Base-by-base conservation (phyloP, 1,140 invertebrate species). In the Ephestia elutella region DNA sequence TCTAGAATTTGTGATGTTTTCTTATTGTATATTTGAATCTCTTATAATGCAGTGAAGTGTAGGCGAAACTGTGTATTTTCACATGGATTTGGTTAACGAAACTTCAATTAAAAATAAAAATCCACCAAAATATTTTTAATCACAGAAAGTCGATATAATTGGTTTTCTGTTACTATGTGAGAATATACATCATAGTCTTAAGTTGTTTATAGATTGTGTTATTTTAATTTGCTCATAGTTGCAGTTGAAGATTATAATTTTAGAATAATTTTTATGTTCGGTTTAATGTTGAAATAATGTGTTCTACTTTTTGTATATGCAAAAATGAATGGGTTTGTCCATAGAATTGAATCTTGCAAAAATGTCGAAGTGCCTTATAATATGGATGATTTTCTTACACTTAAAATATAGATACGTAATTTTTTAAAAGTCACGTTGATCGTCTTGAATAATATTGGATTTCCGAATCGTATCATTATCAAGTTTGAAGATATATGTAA, bases 151-250 rank as follows among this genome's bases (percentile, higher is more conserved):
- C 21, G 21, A 7, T 3, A 25, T 25, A 25, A n/a, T n/a, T n/a
- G n/a, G 30, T 32, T 9, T 32, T 32, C 9, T 10, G 7, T 15
- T 15, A 15, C 0, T n/a, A 44, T 44, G 38, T 44, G 38, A 44
- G 13, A 44, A 17, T 44, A 15, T 44, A 4, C n/a, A 15, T 44
- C n/a, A 15, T 17, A 44, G 10, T 5, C 5, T 44, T 53, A 25
- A 53, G 2, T 25, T 53, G 50, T 53, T 53, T 53, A 53, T 53
- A 53, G 20, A 21, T 25, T 25, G 20, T n/a, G 18, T 53, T 53
- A 25, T 53, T 53, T 10, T 25, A 11, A 53, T 53, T 53, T 15
- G 11, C 21, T 2, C 20, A 0, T 53, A 53, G 50, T 53, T n/a
- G 28, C 28, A n/a, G 28, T n/a, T 44, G 21, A 53, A n/a, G 21